Percentiles rank a stretch among this genome's conserved stretches.
These are phyloP conservation scores for Andrena cerasifolii DNA, from an alignment of 1,140 invertebrate genomes.

Conservation along the genomic window DNA sequence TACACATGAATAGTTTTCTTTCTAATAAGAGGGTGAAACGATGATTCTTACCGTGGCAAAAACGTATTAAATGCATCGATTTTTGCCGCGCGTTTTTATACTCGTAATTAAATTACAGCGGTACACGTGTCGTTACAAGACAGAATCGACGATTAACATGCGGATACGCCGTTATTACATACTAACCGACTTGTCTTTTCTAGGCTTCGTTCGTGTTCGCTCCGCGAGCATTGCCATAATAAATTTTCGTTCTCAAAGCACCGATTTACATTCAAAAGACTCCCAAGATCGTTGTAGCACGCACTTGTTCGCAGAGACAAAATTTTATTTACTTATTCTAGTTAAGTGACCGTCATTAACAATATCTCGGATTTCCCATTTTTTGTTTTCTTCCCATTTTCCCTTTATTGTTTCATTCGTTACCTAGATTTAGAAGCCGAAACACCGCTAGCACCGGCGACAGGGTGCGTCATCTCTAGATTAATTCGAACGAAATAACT, in stretches of 20 bases:
- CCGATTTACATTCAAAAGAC: slow-evolving; percentile 55
- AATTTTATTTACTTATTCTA: slow-evolving; percentile 60
- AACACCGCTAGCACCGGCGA: slow-evolving; percentile 60
- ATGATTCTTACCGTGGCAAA: slow-evolving; percentile 60
- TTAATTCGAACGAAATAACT: slow-evolving; percentile 59
- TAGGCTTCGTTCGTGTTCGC: slow-evolving; percentile 53
- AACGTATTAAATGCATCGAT: slow-evolving; percentile 57
- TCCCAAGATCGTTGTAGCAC: slow-evolving; percentile 39
- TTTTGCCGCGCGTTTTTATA: slow-evolving; percentile 53
- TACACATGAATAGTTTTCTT: slow-evolving; percentile 77
- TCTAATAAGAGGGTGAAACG: slow-evolving; percentile 73
- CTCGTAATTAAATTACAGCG: slow-evolving; percentile 70
- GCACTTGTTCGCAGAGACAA: slow-evolving; percentile 61
- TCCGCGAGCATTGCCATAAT: slow-evolving; percentile 56
- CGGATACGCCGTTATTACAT: slow-evolving; percentile 58
- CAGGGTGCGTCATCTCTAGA: slow-evolving; percentile 49
- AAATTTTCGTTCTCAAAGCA: slow-evolving; percentile 39
- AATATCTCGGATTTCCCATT: slow-evolving; percentile 31
- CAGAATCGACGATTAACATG: slow-evolving; percentile 63
- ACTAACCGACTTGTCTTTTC: slow-evolving; percentile 68
- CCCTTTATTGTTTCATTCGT: slow-evolving; percentile 36
- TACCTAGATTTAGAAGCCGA: slow-evolving; percentile 59
- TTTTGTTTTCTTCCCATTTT: too few relatives aligned
- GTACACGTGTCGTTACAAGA: slow-evolving; percentile 56
- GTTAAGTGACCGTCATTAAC: slow-evolving; percentile 65